phyloP scores from a whole-genome alignment of 2,113 vertebrate species.

The Zingel zingel region DNA sequence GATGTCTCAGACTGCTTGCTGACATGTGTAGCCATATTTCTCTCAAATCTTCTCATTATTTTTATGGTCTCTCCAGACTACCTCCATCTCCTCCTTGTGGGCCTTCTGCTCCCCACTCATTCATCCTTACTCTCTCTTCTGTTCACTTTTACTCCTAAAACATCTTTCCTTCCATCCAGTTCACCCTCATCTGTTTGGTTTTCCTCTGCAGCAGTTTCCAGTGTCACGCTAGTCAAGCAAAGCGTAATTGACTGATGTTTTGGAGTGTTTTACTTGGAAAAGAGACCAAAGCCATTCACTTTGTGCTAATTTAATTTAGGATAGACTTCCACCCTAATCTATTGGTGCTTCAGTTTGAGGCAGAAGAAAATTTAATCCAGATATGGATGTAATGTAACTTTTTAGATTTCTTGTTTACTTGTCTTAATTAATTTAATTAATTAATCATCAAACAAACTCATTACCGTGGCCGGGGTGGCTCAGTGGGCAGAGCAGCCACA shows the following conservation, averaged over 20 bases:
- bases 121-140: slow-evolving; percentile 39
- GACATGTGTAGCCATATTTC: slow-evolving; percentile 87
- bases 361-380: slow-evolving; percentile 55
- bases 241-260: slow-evolving; percentile 70
- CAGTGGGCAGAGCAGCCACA: no score
- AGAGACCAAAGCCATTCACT: slow-evolving; percentile 64
- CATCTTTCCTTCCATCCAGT: slow-evolving; percentile 22
- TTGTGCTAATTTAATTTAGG: slow-evolving; percentile 65
- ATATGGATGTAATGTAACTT: slow-evolving; percentile 30
- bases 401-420: slow-evolving; percentile 35
- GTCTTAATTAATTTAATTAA: slow-evolving; percentile 56
- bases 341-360: slow-evolving; percentile 42
- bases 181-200: slow-evolving; percentile 48
- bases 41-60: slow-evolving; percentile 76
- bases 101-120: slow-evolving; percentile 14
- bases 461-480: background rate
- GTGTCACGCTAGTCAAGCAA: slow-evolving; percentile 43
- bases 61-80: slow-evolving; percentile 20
- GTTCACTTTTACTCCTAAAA: slow-evolving; percentile 30
- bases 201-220: slow-evolving; percentile 42
- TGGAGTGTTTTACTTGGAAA: slow-evolving; percentile 36
- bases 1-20: slow-evolving; percentile 86
- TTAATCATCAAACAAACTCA: slow-evolving; percentile 44
- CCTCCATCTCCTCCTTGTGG: slow-evolving; percentile 28
- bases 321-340: slow-evolving; percentile 51